Base-by-base conservation (phyloP, 1,140 invertebrate genomes). In the Lordiphosa clarofinis region DNA sequence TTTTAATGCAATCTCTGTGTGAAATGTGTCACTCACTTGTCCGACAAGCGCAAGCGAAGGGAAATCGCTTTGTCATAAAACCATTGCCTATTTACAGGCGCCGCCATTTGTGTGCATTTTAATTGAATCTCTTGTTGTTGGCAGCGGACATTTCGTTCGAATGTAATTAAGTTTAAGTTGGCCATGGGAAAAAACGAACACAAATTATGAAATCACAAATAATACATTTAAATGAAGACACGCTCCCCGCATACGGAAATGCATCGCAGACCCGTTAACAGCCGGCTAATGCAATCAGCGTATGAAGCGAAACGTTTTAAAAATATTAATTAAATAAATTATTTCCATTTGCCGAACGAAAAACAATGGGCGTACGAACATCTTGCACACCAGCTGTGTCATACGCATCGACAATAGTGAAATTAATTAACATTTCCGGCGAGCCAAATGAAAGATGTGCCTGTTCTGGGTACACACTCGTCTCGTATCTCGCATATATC, bases 281-380 rank as follows among this genome's bases (percentile, higher is more conserved):
- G 8, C 55, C 47, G 36, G 57, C 64, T 68, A 68, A 68, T 68
- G 64, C 64, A 68, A 68, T 68, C 68, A 67, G 37, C 31, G 46
- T 33, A 21, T 36, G 13, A 12, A 28, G 12, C 56, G 42, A 40
- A 56, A 82, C 75, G 75, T 79, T 79, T 79, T 81, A 58, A 40
- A 71, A 82, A 67, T 66, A 75, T 81, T 62, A 79, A 79, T 79
- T 82, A 74, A 74, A 81, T 79, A 62, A 79, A 81, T 75, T 56
- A 81, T 81, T 74, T 48, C n/a, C 57, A 70, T 70, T 47, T 66
- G 13, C 21, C 35, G 28, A 48, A 36, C n/a, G 11, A 54, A 36
- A 44, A 60, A 60, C 57, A 48, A 67, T 72, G 44, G 35, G 55
- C 47, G 60, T 63, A 62, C 55, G 72, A 76, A 59, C 15, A 48